Base-by-base conservation (phyloP, 37 sponge, comb jelly and placozoan genomes). In the Ianthella basta region DNA sequence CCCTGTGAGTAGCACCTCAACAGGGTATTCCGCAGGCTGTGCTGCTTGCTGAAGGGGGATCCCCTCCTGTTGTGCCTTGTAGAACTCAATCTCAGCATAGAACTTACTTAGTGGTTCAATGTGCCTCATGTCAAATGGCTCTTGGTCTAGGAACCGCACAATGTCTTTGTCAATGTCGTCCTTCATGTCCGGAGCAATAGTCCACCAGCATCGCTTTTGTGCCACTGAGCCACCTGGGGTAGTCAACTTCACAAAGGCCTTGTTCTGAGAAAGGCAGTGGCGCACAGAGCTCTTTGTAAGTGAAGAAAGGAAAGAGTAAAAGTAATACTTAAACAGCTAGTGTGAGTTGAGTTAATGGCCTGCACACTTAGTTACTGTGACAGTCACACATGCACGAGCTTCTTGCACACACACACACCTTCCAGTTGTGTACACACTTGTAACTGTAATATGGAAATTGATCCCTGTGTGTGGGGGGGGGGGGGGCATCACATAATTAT, bases 261-360 rank as follows among this genome's bases (percentile, higher is more conserved):
- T 35, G 34, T 69, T 69, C 70, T 69, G 33, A 5, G 70, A 69
- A 6, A 69, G 70, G 6, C 70, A 69, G 70, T 69, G 70, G 33
- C 70, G 70, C 29, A 69, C 70, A 32, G 70, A 69, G 34, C 27
- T 69, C 70, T 69, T 1, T 33, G 6, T 69, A 30, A 30, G 29
- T 4, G 1, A 13, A 69, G 19, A 35, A 13, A 61, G 8, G 25
- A 2, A 13, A 27, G 63, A 13, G 63, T 61, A 61, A 2, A 27
- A 14, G 27, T 61, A 61, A 13, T 25, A 4, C n/a, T 13, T 2
- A 10, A 35, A 69, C 27, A 69, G 34, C 12, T 30, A 30, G 34
- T 34, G 29, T 30, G 4, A 25, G 63, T 27, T 35, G 6, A 10
- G 27, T 29, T 24, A 10, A 10, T 29, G 23, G 23, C 27, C 6